Percentiles rank a stretch among this genome's conserved stretches.
phyloP scores from a whole-genome alignment of 2,888 invertebrate species.

The Iphiclides podalirius region DNA sequence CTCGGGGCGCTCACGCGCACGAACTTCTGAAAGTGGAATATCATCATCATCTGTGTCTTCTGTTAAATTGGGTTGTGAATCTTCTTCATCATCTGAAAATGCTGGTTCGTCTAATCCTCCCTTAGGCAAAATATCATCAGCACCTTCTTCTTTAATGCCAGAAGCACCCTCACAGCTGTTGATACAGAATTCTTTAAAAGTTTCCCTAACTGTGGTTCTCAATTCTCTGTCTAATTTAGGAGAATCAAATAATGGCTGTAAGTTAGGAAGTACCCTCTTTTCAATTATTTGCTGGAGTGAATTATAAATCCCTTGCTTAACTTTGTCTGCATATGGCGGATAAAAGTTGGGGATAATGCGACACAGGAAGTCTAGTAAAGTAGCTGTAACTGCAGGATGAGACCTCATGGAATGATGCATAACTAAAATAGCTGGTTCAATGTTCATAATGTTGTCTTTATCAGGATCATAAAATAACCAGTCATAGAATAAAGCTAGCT shows the following conservation, averaged over 20 bases:
- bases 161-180: constrained; percentile 75
- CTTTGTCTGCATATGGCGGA: constrained; percentile 88
- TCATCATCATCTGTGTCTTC: constrained; percentile 88
- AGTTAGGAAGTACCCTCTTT: constrained; percentile 93
- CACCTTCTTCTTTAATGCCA: constrained; percentile 67
- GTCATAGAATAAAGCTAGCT: constrained; percentile 94
- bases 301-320: constrained; percentile 89
- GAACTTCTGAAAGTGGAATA: constrained; percentile 88
- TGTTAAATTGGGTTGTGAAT: constrained; percentile 66
- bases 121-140: constrained; percentile 57
- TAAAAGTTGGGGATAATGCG: constrained; percentile 94
- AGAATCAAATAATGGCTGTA: constrained; percentile 93
- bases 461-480: constrained; percentile 96
- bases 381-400: constrained; percentile 94
- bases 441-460: constrained; percentile 97
- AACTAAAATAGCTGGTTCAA: constrained; percentile 95
- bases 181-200: constrained; percentile 94
- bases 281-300: constrained; percentile 92
- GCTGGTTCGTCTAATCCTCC: constrained; percentile 84
- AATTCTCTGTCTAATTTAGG: constrained; percentile 92
- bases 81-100: constrained; percentile 93
- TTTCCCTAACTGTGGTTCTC: constrained; percentile 90
- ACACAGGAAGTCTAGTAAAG: constrained; percentile 93
- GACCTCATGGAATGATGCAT: constrained; percentile 96
- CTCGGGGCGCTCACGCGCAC: constrained; percentile 83